Conservation (phyloP, 2,888 invertebrate species). For the Acanthosepion lycidas region DNA sequence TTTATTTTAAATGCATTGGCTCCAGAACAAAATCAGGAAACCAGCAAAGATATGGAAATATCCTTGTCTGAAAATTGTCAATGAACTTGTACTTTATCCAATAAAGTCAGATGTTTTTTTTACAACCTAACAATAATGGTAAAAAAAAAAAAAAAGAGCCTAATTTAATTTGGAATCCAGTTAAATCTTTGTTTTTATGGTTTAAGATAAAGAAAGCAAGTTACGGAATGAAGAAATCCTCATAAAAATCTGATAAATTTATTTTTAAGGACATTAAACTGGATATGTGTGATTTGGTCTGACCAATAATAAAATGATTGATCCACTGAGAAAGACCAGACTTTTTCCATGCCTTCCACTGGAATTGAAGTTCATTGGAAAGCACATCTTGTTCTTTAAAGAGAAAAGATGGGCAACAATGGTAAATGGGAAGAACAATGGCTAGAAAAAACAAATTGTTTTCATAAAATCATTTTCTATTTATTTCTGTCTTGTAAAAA, state of each 20-base stretch:
- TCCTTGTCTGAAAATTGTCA: neutral
- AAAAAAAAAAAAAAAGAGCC: neutral
- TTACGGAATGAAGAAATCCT: neutral
- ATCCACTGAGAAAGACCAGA: too few species aligned
- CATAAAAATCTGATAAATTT: neutral
- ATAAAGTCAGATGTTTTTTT: neutral
- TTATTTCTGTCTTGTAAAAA: too few species aligned
- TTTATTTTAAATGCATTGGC: too few species aligned
- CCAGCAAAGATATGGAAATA: neutral
- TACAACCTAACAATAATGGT: neutral
- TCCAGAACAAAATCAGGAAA: neutral
- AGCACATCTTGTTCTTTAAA: too few species aligned
- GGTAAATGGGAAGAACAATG: too few species aligned
- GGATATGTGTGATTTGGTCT: too few species aligned
- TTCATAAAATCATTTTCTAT: too few species aligned
- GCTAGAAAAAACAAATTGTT: too few species aligned
- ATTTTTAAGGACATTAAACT: neutral
- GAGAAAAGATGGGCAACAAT: too few species aligned
- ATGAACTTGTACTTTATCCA: neutral
- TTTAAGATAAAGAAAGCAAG: neutral
- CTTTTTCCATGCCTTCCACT: too few species aligned
- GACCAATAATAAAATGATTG: too few species aligned
- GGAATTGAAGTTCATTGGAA: too few species aligned
- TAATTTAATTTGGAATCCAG: neutral
- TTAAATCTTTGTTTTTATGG: neutral